A percentile compares a stretch with the other conserved stretches of the same genome.
These are phyloP conservation scores for Ivindomyrus marchei DNA, from an alignment of 2,113 vertebrate genomes.

Conservation along the genomic window DNA sequence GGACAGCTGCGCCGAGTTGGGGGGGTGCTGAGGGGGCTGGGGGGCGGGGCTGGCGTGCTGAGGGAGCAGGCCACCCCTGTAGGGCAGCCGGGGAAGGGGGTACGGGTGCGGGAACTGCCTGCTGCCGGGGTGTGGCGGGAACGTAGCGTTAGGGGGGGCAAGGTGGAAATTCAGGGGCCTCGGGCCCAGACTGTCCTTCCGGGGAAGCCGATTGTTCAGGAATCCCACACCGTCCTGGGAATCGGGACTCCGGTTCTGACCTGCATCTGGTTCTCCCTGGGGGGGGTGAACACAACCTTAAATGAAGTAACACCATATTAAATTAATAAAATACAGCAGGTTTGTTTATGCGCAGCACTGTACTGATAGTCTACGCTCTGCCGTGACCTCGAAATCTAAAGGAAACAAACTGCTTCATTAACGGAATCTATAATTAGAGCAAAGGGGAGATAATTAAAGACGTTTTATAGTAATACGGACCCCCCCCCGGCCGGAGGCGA, in stretches of 20 bases:
- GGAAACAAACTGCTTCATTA: background rate
- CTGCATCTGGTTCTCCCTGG: slow-evolving; percentile 78
- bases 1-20: slow-evolving; percentile 69
- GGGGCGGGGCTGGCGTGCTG: slow-evolving; percentile 66
- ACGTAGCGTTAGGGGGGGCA: slow-evolving; percentile 74
- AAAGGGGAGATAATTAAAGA: background rate
- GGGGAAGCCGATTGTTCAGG: slow-evolving; percentile 74
- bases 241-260: slow-evolving; percentile 81
- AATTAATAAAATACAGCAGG: background rate
- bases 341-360: too few species aligned
- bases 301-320: background rate
- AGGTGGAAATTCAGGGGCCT: slow-evolving; percentile 83
- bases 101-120: slow-evolving; percentile 72
- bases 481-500: background rate
- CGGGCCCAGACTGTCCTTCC: slow-evolving; percentile 81
- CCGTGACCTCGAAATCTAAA: background rate
- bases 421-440: background rate
- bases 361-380: background rate
- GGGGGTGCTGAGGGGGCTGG: slow-evolving; percentile 65
- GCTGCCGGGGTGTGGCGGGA: slow-evolving; percentile 58
- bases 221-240: slow-evolving; percentile 68
- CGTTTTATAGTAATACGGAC: background rate
- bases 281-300: background rate
- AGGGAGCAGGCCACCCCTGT: slow-evolving; percentile 60
- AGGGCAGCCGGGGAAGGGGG: slow-evolving; percentile 76